Evolutionary conservation across 2,113 vertebrate genomes (phyloP), one percentile per base, ranked within the genome.

Genomic region (Hippoglossus stenolepis): DNA sequence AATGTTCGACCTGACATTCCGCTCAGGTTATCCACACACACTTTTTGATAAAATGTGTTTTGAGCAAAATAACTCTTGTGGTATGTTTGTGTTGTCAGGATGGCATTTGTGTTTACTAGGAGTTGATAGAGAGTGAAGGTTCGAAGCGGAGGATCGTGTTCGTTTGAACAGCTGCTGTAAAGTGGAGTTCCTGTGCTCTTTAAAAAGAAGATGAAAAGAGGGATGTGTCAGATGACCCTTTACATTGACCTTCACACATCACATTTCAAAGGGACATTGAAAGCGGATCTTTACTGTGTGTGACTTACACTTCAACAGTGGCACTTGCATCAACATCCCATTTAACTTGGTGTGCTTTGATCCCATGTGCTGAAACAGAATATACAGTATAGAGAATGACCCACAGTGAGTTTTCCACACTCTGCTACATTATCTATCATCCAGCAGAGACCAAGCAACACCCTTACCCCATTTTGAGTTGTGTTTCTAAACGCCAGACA

Each of bases 121-220:
- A 40, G 77, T 45, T 12, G 0, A 1, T 1, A 6, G 31, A 23
- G 81, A 63, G 45, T 1, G 47, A 35, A 31, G 64, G 65, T 54
- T 20, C 20, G 28, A 17, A 12, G 28, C 35, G 0, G 18, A 2
- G 57, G 65, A 58, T 71, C 56, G 47, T 75, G 73, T 75, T 71
- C 75, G 87, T 85, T 68, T 7, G 63, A 77, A 65, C 89, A 87
- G 85, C 87, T 90, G 85, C 59, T 0, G 56, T 69, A 35, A 60
- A 54, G 73, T 57, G 65, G 75, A 26, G 40, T 43, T 3, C n/a
- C 15, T 60, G 49, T 24, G 63, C 47, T 17, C 47, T 51, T 51
- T 51, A 7, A 51, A 51, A 51, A 51, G 47, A 15, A 51, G 73
- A 75, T 61, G 75, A 77, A 75, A 77, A 69, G 35, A 88, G 77